Percentiles rank a stretch among this genome's conserved stretches.
Evolutionary conservation across 2,888 invertebrate genomes (phyloP).

Genomic region (Axea sp.): DNA sequence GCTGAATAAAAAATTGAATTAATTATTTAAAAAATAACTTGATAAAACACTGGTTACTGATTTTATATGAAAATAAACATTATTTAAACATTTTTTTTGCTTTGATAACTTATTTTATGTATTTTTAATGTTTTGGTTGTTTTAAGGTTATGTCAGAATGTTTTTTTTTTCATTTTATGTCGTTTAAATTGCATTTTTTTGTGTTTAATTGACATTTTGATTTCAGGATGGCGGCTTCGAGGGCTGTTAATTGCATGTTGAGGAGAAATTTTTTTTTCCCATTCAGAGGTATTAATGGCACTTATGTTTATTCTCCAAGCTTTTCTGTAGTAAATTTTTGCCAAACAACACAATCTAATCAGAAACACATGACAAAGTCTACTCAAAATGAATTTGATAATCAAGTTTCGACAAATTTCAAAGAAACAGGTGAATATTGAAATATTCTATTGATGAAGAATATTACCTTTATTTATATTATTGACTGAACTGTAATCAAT

Average conservation of each 20-base stretch:
- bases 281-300: not conserved
- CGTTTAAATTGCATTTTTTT: not conserved
- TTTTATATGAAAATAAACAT: no score
- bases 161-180: not conserved
- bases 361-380: constrained; percentile 66
- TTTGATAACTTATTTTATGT: no score
- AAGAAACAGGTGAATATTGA: constrained; percentile 74
- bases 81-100: no score
- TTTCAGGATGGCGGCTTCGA: constrained; percentile 70
- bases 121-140: no score
- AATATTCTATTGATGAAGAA: no score
- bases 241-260: constrained; percentile 66
- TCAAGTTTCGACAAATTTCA: constrained; percentile 71
- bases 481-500: no score
- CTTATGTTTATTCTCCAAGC: not conserved
- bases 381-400: constrained; percentile 61
- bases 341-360: constrained; percentile 63
- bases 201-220: constrained; percentile 15
- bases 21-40: no score
- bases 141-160: not conserved
- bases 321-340: not conserved
- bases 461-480: no score
- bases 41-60: no score
- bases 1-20: no score
- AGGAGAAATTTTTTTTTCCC: constrained; percentile 41